These are phyloP conservation scores for Calonectris borealis DNA, from an alignment of 2,113 vertebrate genomes.

Conservation along the genomic window DNA sequence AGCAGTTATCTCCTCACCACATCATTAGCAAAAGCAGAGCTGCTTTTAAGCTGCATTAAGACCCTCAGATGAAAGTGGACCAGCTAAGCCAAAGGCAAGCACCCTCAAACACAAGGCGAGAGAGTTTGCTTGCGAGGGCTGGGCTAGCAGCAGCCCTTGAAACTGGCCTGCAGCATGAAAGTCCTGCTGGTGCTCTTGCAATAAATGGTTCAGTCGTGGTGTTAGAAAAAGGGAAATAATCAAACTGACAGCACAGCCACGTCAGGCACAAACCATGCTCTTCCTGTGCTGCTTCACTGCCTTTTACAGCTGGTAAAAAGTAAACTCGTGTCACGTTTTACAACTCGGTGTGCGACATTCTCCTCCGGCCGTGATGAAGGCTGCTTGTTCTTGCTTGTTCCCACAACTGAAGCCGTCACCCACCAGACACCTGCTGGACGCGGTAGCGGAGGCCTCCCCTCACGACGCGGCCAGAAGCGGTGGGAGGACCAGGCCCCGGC, in stretches of 20 bases:
- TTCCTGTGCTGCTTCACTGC: neutral
- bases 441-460: neutral
- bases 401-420: fast-evolving
- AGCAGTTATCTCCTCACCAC: too few species aligned
- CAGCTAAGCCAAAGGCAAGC: neutral
- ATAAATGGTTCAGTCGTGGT: fast-evolving
- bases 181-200: too few species aligned
- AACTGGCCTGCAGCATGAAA: fast-evolving
- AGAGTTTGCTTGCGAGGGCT: fast-evolving
- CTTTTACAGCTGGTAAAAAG: neutral
- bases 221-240: fast-evolving
- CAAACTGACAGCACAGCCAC: fast-evolving
- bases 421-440: fast-evolving
- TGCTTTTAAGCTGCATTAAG: neutral
- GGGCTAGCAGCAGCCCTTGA: neutral
- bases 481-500: too few species aligned
- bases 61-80: neutral
- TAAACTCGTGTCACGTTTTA: neutral
- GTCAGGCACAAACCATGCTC: fast-evolving
- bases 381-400: too few species aligned
- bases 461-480: fast-evolving
- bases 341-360: fast-evolving
- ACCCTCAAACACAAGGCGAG: neutral
- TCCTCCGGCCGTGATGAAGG: fast-evolving
- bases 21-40: neutral